A percentile compares a stretch with the other conserved stretches of the same genome.
phyloP scores from a whole-genome alignment of 2,888 invertebrate genomes.

The Eupithecia subfuscata region DNA sequence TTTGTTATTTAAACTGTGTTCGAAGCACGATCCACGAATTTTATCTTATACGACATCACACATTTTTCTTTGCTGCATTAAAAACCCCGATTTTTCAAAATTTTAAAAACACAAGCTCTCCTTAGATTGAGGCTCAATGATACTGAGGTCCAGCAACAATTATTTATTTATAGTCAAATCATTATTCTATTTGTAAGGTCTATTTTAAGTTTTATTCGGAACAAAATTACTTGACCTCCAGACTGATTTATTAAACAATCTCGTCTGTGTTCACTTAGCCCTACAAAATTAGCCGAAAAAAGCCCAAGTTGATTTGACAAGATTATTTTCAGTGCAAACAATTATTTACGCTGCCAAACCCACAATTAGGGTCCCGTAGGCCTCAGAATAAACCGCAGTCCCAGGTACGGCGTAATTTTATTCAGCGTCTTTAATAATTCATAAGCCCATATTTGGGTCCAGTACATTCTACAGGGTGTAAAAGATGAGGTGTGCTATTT shows the following conservation, averaged over 20 bases:
- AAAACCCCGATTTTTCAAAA: too few relatives aligned
- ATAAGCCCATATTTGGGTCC: conserved; percentile 58
- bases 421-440: conserved; percentile 62
- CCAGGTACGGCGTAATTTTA: conserved; percentile 52
- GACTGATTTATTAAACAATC: not conserved
- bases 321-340: conserved; percentile 11
- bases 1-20: too few relatives aligned
- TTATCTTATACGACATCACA: too few relatives aligned
- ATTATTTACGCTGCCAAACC: conserved; percentile 8
- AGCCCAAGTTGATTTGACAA: conserved; percentile 6
- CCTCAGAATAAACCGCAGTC: conserved; percentile 27
- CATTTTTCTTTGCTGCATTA: too few relatives aligned
- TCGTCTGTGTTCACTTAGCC: not conserved
- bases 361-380: conserved; percentile 26
- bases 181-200: not conserved
- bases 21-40: too few relatives aligned
- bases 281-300: conserved; percentile 4
- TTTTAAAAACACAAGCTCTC: too few relatives aligned
- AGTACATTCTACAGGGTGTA: conserved; percentile 48
- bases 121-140: too few relatives aligned
- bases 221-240: not conserved
- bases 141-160: too few relatives aligned
- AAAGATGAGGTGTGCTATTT: not conserved
- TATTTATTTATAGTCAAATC: too few relatives aligned
- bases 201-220: not conserved